Evolutionary conservation across 2,888 invertebrate genomes (phyloP).

Genomic region (Epicampocera succincta): DNA sequence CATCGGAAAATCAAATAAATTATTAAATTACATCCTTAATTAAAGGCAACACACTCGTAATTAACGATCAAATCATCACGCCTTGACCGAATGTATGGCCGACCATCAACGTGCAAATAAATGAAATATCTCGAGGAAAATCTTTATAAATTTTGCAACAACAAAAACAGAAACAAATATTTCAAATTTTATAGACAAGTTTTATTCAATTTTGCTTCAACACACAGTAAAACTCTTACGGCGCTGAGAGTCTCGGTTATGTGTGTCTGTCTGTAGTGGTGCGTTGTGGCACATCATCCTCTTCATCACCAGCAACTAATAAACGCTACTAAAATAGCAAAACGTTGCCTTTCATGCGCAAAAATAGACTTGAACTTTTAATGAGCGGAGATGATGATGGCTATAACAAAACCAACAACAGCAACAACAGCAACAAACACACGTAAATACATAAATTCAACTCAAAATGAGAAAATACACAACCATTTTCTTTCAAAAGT

Average conservation of each 20-base stretch:
- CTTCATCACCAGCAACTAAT: constrained; percentile 30
- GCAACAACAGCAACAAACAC: not conserved
- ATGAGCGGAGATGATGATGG: constrained; percentile 57
- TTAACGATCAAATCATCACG: constrained; percentile 15
- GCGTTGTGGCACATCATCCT: constrained; percentile 9
- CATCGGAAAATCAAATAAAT: not conserved
- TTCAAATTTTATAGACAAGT: constrained; percentile 43
- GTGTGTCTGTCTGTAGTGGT: constrained; percentile 22
- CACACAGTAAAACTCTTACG: constrained; percentile 9
- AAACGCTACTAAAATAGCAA: constrained; percentile 49
- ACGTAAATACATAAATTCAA: too few species aligned
- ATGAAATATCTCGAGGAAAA: constrained; percentile 34
- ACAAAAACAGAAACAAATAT: not conserved
- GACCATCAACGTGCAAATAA: constrained; percentile 32
- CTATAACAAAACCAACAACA: constrained; percentile 20
- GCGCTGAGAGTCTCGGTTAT: constrained; percentile 18
- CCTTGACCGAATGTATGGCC: not conserved
- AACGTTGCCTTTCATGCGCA: constrained; percentile 56
- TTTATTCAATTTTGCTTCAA: constrained; percentile 41
- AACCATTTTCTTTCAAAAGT: constrained; percentile 46
- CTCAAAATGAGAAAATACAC: constrained; percentile 22
- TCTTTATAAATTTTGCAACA: constrained; percentile 10
- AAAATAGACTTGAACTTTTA: constrained; percentile 65
- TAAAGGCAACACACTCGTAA: constrained; percentile 26
- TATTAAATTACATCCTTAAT: not conserved